Evolutionary conservation across 2,113 vertebrate species (phyloP).

Genomic region (Eptesicus fuscus): DNA sequence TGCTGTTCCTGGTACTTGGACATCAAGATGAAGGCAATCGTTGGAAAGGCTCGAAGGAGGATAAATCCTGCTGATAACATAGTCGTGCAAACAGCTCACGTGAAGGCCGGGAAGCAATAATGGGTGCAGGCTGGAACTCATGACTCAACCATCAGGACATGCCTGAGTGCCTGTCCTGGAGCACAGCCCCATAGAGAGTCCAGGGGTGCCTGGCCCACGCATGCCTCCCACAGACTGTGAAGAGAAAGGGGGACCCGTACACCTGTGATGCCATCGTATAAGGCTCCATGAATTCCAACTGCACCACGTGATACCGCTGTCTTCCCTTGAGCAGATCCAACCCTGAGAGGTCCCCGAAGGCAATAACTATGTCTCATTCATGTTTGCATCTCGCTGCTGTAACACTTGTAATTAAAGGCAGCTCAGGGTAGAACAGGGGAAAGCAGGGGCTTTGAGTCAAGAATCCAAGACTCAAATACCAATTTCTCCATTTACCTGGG

Average conservation of each 20-base stretch:
- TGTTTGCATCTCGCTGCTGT: background rate
- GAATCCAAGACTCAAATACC: background rate
- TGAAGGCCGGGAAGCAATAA: background rate
- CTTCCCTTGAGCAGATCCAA: background rate
- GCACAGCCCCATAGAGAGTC: background rate
- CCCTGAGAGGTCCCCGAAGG: background rate
- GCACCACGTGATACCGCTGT: background rate
- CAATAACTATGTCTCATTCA: background rate
- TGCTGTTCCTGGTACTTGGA: background rate
- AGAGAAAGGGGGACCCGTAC: background rate
- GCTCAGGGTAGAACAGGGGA: background rate
- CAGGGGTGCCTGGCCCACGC: background rate
- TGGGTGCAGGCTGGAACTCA: background rate
- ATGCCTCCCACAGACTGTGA: background rate
- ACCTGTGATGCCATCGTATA: background rate
- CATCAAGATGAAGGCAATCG: background rate
- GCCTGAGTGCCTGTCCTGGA: background rate
- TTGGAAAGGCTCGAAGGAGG: background rate
- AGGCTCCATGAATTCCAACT: background rate
- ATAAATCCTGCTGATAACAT: background rate
- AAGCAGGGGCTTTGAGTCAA: background rate
- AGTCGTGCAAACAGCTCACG: background rate
- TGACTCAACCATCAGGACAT: background rate
- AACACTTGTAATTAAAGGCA: background rate
- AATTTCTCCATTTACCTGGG: conserved; percentile 8